phyloP scores from a whole-genome alignment of 2,113 vertebrate species.

The Triplophysa dalaica region DNA sequence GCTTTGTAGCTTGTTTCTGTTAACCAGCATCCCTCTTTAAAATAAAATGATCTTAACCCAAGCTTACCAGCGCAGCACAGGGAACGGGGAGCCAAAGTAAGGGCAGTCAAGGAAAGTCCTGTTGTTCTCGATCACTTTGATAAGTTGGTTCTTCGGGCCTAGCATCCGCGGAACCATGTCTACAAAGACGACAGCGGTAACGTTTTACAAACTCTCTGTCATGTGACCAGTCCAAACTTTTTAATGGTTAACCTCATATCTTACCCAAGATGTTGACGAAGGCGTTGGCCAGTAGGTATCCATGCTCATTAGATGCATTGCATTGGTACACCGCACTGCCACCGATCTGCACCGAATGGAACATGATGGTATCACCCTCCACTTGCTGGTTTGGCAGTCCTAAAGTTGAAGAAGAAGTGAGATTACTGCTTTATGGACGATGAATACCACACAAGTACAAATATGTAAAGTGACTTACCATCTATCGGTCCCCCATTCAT shows the following conservation, averaged over 20 bases:
- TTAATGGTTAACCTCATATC: constrained; percentile 9
- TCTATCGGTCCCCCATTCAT: constrained; percentile 86
- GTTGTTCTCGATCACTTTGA: constrained; percentile 89
- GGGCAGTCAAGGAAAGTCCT: constrained; percentile 88
- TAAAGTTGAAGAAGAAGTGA: constrained; percentile 46
- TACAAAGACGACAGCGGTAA: constrained; percentile 56
- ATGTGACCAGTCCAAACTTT: not conserved
- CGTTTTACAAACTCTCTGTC: not conserved
- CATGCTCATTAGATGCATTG: constrained; percentile 94
- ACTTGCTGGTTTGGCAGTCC: constrained; percentile 79
- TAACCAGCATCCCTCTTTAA: not conserved
- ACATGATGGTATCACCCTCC: constrained; percentile 88
- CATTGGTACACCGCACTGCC: constrained; percentile 94
- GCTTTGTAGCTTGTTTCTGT: not conserved
- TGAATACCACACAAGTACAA: not conserved
- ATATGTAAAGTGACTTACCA: constrained; percentile 67
- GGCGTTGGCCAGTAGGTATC: constrained; percentile 93
- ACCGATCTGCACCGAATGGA: constrained; percentile 89
- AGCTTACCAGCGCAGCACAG: constrained; percentile 88
- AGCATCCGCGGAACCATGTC: constrained; percentile 88
- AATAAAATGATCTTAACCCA: not conserved
- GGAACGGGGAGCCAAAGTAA: constrained; percentile 93
- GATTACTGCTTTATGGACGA: not conserved
- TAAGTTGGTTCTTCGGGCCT: constrained; percentile 85
- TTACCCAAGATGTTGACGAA: constrained; percentile 92